phyloP scores from a whole-genome alignment of 1,140 invertebrate genomes.

The Drosophila insularis region DNA sequence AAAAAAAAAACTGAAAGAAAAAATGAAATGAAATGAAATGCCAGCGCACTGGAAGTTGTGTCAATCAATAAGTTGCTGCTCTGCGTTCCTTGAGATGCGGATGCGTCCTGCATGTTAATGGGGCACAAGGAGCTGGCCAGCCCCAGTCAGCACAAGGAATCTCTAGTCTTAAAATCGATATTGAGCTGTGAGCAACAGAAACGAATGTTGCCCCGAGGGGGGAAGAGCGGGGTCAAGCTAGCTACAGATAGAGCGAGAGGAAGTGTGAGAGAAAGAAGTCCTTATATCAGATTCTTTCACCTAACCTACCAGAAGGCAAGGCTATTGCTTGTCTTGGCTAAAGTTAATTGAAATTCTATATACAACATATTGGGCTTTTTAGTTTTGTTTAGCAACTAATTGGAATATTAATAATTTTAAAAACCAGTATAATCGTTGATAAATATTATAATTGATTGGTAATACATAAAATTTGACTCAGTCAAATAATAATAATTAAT shows the following conservation, averaged over 20 bases:
- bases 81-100: constrained; percentile 58
- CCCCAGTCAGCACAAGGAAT: constrained; percentile 17
- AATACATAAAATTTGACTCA: no score
- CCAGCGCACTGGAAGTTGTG: constrained; percentile 74
- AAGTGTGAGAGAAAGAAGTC: constrained; percentile 1
- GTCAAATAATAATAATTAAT: no score
- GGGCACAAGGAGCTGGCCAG: constrained; percentile 1
- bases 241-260: not conserved
- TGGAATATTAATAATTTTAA: not conserved
- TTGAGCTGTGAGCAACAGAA: constrained; percentile 33
- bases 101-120: constrained; percentile 79
- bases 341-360: not conserved
- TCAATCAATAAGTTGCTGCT: constrained; percentile 78
- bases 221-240: not conserved
- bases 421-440: not conserved
- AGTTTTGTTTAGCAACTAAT: not conserved
- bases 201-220: not conserved
- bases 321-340: not conserved
- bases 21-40: constrained; percentile 48
- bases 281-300: constrained; percentile 12
- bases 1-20: constrained; percentile 23
- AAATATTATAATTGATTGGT: no score
- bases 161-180: constrained; percentile 48
- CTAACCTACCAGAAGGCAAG: not conserved
- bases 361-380: not conserved